Conservation (phyloP, 1,140 invertebrate species). For the Pseudachorutes palmiensis region DNA sequence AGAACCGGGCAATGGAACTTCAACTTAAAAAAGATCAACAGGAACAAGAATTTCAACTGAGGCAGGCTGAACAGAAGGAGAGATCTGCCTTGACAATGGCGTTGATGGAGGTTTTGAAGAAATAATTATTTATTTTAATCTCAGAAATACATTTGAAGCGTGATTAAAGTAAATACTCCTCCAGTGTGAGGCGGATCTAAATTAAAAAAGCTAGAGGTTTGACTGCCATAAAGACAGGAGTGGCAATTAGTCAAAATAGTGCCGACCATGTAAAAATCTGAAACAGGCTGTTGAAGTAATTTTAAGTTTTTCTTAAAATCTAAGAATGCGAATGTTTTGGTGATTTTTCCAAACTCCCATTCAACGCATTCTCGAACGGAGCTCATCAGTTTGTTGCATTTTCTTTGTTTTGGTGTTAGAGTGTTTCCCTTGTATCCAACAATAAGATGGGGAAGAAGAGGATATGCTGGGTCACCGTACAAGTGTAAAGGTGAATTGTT, state of each 20-base stretch:
- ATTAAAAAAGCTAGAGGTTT: not conserved
- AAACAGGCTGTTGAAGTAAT: not conserved
- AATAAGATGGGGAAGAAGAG: not conserved
- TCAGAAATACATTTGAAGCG: not conserved
- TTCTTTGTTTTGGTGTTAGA: not conserved
- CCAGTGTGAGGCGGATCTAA: conserved; percentile 1
- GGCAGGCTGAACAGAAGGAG: too few relatives aligned
- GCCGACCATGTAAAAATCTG: not conserved
- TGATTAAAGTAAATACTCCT: conserved; percentile 14
- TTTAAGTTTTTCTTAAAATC: conserved; percentile 14
- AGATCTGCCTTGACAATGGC: not conserved
- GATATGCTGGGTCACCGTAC: conserved; percentile 10
- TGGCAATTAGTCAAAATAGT: conserved; percentile 16
- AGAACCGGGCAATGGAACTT: not conserved
- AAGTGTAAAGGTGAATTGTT: not conserved
- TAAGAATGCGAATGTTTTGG: conserved; percentile 3
- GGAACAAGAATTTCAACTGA: not conserved
- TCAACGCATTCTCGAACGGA: conserved; percentile 8
- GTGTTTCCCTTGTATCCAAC: not conserved
- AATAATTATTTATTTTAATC: not conserved
- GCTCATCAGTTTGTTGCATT: conserved; percentile 1
- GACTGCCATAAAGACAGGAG: not conserved
- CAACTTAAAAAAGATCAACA: not conserved
- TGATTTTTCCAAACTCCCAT: conserved; percentile 13
- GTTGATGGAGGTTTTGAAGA: not conserved